Conservation (phyloP, 2,113 vertebrate genomes). For the Anhinga anhinga region DNA sequence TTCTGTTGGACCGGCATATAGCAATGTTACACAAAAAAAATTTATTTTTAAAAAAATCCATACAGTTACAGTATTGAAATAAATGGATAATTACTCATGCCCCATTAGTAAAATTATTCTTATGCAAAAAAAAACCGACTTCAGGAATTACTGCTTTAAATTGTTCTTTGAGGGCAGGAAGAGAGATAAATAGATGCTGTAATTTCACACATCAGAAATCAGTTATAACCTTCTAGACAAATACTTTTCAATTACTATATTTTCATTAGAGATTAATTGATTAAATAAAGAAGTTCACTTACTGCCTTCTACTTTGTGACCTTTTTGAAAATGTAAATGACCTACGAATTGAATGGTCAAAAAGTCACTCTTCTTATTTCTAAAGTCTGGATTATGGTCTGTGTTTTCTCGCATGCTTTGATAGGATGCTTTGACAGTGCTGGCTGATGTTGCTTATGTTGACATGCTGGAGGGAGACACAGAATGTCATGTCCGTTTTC, state of each 20-base stretch:
- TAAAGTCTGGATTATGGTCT: background rate
- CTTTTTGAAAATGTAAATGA: background rate
- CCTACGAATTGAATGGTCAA: background rate
- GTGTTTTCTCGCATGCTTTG: background rate
- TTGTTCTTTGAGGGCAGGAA: background rate
- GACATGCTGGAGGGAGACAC: slow-evolving; percentile 91
- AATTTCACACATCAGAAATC: background rate
- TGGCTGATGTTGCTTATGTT: slow-evolving; percentile 88
- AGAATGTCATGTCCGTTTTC: slow-evolving; percentile 88
- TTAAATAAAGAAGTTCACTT: background rate
- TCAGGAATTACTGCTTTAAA: background rate
- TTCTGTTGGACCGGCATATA: background rate
- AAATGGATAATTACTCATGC: background rate
- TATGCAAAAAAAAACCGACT: background rate
- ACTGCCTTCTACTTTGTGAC: background rate
- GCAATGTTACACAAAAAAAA: fast-evolving
- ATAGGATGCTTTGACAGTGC: slow-evolving; percentile 81
- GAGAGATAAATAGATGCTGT: background rate
- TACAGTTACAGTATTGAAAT: background rate
- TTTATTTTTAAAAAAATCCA: background rate
- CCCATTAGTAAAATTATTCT: background rate
- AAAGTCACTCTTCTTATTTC: background rate
- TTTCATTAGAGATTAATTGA: too few species aligned
- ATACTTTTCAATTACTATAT: too few species aligned
- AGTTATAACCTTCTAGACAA: too few species aligned